These are phyloP conservation scores for Oedothorax gibbosus DNA, from an alignment of 1,140 invertebrate species.

Conservation along the genomic window DNA sequence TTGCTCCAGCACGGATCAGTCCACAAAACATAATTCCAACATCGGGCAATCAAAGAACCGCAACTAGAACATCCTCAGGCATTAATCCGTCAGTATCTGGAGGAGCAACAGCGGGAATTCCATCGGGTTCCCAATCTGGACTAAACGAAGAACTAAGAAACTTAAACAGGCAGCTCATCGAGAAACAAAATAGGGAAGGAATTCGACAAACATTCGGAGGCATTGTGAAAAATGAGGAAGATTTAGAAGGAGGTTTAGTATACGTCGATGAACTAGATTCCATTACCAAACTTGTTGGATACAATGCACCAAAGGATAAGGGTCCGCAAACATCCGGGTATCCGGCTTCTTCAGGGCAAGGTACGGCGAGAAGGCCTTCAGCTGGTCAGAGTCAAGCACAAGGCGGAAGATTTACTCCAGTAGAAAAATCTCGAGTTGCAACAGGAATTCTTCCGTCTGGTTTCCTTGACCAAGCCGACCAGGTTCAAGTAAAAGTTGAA, in stretches of 20 bases:
- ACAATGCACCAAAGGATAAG: no score
- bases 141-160: background rate
- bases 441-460: background rate
- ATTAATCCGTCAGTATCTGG: no score
- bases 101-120: background rate
- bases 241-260: background rate
- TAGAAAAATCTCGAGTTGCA: background rate
- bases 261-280: no score
- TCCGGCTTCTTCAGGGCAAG: no score
- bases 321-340: no score
- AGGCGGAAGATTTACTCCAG: background rate
- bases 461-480: background rate
- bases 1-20: no score
- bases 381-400: background rate
- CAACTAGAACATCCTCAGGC: background rate
- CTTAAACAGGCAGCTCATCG: background rate
- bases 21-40: no score
- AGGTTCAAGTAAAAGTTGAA: constrained; percentile 17
- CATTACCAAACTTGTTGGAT: no score
- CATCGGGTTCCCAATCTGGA: background rate
- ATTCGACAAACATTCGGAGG: background rate
- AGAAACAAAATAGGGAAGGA: background rate
- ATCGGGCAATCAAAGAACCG: no score
- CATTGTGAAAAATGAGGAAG: background rate
- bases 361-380: no score